Base-by-base conservation (phyloP, 2,888 invertebrate genomes). In the Plebejus anna region DNA sequence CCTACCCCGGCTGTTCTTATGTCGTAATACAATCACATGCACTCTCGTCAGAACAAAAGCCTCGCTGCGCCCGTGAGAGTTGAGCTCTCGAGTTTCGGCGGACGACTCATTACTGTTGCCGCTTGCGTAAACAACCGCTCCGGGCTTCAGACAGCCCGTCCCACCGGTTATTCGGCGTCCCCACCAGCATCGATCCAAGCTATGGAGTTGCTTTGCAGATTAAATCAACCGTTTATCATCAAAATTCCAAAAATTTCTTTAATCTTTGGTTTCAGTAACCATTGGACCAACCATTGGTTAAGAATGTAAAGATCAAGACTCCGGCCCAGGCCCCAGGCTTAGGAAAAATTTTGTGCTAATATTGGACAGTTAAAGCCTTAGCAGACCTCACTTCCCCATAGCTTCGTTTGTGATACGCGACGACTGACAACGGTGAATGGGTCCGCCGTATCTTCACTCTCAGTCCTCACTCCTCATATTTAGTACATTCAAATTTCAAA, bases 61-160 rank as follows among this genome's bases (percentile, higher is more conserved):
- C 66, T 66, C 61, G 61, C 61, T 28, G 61, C 32, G 28, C 61
- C 9, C 61, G 61, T 13, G 66, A 66, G 66, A 13, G 66, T 66
- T 66, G 42, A 11, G 42, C 42, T 22, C 72, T 42, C 47, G 42
- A 72, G 72, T 47, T 72, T 72, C 72, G 72, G 72, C 72, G 71
- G 71, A 42, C 47, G 72, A 28, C 47, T 72, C 42, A 47, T 42
- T 32, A 66, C 66, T 66, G 66, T 66, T 66, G 32, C 66, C 16
- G 16, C 55, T 55, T 16, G 66, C 5, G 7, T 28, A 66, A 32
- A 61, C 9, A 22, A 61, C 61, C 32, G 66, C 66, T 32, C 6
- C 42, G n/a, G 42, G 72, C 47, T 47, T 4, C 72, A 72, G 42
- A 47, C 72, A 28, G 22, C 72, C 72, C 72, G 72, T 47, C 72